phyloP scores from a whole-genome alignment of 2,113 vertebrate genomes.

The Elgaria multicarinata region DNA sequence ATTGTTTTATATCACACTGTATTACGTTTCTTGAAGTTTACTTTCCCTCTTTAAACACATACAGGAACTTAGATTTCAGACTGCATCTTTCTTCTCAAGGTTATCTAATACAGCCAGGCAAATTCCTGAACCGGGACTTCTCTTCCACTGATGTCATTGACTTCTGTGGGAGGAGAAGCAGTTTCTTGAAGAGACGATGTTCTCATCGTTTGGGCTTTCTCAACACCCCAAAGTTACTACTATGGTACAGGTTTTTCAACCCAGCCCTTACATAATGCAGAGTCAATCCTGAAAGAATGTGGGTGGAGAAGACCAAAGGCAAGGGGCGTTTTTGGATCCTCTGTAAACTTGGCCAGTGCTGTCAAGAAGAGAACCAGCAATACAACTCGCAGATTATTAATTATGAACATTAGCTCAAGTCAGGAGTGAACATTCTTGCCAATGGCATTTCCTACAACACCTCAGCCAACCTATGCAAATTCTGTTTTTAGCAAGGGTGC shows the following conservation, averaged over 20 bases:
- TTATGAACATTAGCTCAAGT: constrained; percentile 31
- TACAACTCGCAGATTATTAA: neutral
- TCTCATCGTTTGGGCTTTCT: constrained; percentile 60
- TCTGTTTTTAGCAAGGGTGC: constrained; percentile 53
- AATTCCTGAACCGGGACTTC: neutral
- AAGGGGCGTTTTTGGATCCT: constrained; percentile 54
- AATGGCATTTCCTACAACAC: constrained; percentile 64
- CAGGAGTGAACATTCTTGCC: constrained; percentile 20
- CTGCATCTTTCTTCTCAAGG: neutral
- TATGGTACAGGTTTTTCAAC: constrained; percentile 50
- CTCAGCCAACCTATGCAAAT: constrained; percentile 55
- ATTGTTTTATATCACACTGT: neutral
- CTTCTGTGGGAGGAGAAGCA: constrained; percentile 19
- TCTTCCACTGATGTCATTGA: constrained; percentile 33
- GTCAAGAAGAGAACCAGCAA: constrained; percentile 30
- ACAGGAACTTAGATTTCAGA: neutral
- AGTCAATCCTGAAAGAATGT: constrained; percentile 54
- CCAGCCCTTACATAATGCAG: constrained; percentile 55
- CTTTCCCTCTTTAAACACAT: neutral
- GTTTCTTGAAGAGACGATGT: neutral
- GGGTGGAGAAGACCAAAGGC: constrained; percentile 57
- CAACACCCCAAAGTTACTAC: constrained; percentile 39
- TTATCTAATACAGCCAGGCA: neutral
- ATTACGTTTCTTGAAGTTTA: neutral
- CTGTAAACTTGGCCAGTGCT: constrained; percentile 51